Conservation (phyloP, 2,888 invertebrate species). For the Macropis europaea region DNA sequence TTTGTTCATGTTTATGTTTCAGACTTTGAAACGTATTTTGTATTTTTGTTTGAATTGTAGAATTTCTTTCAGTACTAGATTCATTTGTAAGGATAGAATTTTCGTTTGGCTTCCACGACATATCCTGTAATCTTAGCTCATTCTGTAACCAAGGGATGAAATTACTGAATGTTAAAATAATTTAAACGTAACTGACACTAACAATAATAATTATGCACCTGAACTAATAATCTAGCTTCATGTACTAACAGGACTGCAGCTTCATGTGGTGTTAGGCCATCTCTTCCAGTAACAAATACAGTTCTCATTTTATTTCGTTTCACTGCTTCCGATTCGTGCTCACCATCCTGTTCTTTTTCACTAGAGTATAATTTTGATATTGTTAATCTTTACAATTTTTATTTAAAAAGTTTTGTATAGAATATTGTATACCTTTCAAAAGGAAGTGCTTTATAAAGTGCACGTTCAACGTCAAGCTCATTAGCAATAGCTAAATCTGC, state of each 20-base stretch:
- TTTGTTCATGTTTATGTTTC: neutral
- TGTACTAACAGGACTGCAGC: slow-evolving; percentile 89
- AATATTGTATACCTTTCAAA: slow-evolving; percentile 86
- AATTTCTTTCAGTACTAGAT: slow-evolving; percentile 16
- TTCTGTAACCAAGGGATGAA: slow-evolving; percentile 80
- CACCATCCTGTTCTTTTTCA: slow-evolving; percentile 87
- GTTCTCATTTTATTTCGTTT: slow-evolving; percentile 86
- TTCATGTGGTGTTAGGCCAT: slow-evolving; percentile 90
- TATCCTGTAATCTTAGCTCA: slow-evolving; percentile 87
- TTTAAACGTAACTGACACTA: neutral
- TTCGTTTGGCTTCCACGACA: slow-evolving; percentile 84
- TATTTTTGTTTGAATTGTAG: neutral
- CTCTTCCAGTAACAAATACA: slow-evolving; percentile 89
- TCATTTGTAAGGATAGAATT: slow-evolving; percentile 7
- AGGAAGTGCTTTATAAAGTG: slow-evolving; percentile 89
- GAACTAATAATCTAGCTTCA: slow-evolving; percentile 87
- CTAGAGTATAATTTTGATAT: slow-evolving; percentile 73
- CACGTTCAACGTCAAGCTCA: slow-evolving; percentile 86
- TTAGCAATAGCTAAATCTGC: slow-evolving; percentile 89
- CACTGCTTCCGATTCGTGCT: slow-evolving; percentile 84
- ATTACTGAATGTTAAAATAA: neutral
- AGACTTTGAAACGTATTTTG: neutral
- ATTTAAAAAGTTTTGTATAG: neutral
- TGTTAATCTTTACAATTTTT: neutral
- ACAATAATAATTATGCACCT: slow-evolving; percentile 71